These are phyloP conservation scores for Melikaiella ostensackeni DNA, from an alignment of 2,888 invertebrate genomes.

Conservation along the genomic window DNA sequence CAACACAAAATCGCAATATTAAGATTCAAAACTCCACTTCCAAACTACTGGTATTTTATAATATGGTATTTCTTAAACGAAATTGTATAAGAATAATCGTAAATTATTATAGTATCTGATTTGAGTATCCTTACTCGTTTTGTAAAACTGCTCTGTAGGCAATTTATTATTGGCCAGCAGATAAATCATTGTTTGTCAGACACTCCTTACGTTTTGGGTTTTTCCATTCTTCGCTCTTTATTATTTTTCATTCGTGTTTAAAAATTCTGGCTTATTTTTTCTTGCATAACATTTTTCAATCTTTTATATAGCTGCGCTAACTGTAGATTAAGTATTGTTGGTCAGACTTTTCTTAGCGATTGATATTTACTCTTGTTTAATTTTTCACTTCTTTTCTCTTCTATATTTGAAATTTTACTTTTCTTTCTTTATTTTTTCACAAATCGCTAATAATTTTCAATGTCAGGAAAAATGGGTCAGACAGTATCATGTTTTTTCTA, in stretches of 20 bases:
- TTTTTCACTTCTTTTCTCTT: too few relatives aligned
- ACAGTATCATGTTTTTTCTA: too few relatives aligned
- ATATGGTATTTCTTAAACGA: neutral
- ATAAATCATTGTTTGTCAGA: neutral
- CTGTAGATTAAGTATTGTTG: neutral
- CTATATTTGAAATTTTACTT: too few relatives aligned
- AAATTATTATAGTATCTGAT: neutral
- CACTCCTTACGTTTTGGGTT: neutral
- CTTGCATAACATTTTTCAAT: too few relatives aligned
- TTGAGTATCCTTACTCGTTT: neutral
- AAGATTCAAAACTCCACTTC: neutral
- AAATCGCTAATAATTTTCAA: too few relatives aligned
- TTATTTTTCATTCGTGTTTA: neutral
- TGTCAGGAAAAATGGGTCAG: too few relatives aligned
- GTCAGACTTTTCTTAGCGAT: neutral
- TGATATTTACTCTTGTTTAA: too few relatives aligned
- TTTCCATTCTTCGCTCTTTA: too few relatives aligned
- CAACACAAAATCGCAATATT: constrained; percentile 11
- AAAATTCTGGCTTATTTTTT: neutral
- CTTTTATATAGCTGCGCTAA: neutral
- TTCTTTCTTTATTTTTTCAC: too few relatives aligned
- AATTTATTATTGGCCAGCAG: neutral
- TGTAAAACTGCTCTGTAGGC: neutral
- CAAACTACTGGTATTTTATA: neutral
- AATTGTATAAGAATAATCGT: neutral